Evolutionary conservation across 2,113 vertebrate species (phyloP).

Genomic region (Cryptotis parvus): DNA sequence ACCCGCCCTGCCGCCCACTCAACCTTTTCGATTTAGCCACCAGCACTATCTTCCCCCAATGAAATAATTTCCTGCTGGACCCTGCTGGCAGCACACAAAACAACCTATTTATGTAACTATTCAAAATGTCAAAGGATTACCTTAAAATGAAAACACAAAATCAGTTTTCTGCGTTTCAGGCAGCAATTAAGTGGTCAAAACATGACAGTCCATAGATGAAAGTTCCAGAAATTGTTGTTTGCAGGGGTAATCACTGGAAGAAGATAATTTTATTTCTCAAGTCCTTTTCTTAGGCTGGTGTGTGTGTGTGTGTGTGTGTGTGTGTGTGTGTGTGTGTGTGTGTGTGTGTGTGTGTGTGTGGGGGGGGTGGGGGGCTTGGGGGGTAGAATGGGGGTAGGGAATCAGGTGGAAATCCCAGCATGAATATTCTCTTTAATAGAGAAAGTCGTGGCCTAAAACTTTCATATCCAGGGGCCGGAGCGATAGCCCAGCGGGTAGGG

Average conservation of each 20-base stretch:
- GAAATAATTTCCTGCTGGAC: constrained; percentile 61
- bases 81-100: constrained; percentile 34
- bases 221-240: constrained; percentile 76
- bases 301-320: neutral
- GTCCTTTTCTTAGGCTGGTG: constrained; percentile 68
- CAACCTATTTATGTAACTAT: constrained; percentile 68
- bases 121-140: constrained; percentile 78
- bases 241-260: constrained; percentile 72
- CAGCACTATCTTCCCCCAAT: constrained; percentile 47
- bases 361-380: too few species aligned
- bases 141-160: constrained; percentile 77
- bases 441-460: constrained; percentile 58
- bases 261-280: constrained; percentile 62
- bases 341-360: neutral
- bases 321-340: constrained; percentile 11
- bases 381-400: too few species aligned
- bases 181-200: constrained; percentile 85
- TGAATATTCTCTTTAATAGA: constrained; percentile 55
- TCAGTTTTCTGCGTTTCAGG: constrained; percentile 76
- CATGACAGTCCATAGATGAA: constrained; percentile 75
- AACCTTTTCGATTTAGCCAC: constrained; percentile 57
- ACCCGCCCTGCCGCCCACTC: neutral
- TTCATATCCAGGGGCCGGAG: constrained; percentile 60
- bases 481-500: too few species aligned
- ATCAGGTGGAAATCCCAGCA: neutral